Evolutionary conservation across 2,888 invertebrate genomes (phyloP).

Genomic region (Acanthosepion esculentum): DNA sequence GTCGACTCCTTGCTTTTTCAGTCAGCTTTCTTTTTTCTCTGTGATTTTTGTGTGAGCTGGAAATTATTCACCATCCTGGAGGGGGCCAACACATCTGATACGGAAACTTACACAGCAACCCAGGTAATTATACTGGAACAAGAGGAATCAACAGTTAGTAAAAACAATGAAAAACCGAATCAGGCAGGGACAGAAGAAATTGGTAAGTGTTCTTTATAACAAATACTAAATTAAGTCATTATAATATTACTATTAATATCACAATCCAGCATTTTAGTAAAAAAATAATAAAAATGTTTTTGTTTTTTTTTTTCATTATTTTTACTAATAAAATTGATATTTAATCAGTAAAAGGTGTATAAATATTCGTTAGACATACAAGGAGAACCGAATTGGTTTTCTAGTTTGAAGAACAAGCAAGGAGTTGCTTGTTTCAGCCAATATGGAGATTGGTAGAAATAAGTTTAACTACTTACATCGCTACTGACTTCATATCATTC

Average conservation of each 20-base stretch:
- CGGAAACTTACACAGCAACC: not conserved
- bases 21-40: not conserved
- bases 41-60: not conserved
- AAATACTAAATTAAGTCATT: not conserved
- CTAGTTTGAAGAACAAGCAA: too few species aligned
- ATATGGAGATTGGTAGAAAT: too few species aligned
- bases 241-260: not conserved
- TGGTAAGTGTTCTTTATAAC: not conserved
- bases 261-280: not conserved
- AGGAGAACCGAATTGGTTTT: too few species aligned
- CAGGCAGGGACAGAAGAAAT: not conserved
- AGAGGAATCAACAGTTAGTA: not conserved
- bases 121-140: not conserved
- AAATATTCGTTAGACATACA: too few species aligned
- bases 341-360: not conserved
- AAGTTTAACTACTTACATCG: too few species aligned
- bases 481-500: too few species aligned
- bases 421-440: too few species aligned
- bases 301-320: not conserved
- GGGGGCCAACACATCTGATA: constrained; percentile 22
- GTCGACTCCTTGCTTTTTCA: not conserved
- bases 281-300: not conserved
- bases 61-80: not conserved
- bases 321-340: not conserved
- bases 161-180: not conserved